Conservation (phyloP, 1,140 invertebrate genomes). For the Megalonaias nervosa region DNA sequence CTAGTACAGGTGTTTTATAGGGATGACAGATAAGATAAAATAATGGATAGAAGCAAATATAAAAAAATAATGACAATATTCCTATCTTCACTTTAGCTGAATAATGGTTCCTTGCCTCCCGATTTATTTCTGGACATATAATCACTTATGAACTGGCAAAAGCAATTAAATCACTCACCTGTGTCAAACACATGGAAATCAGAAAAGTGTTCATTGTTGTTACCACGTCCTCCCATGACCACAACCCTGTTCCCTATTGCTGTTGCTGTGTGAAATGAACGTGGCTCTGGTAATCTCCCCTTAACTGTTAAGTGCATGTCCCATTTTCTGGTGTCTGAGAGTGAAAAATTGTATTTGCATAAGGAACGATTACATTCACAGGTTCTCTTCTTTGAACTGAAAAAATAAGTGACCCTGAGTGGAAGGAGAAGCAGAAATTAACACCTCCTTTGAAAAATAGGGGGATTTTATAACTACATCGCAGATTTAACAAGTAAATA, state of each 20-base stretch:
- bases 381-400: background rate
- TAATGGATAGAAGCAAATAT: background rate
- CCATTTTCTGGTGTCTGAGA: slow-evolving; percentile 65
- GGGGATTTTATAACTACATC: too few species aligned
- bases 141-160: background rate
- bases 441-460: too few species aligned
- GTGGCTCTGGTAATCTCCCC: slow-evolving; percentile 56
- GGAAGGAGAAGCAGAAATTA: too few species aligned
- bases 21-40: background rate
- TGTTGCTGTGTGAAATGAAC: slow-evolving; percentile 65
- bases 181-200: slow-evolving; percentile 66
- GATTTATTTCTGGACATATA: background rate
- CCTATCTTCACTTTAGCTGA: background rate
- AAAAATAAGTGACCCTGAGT: too few species aligned
- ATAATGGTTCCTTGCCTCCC: background rate
- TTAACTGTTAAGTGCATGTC: slow-evolving; percentile 43
- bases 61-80: background rate
- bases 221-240: slow-evolving; percentile 62
- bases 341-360: background rate
- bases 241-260: slow-evolving; percentile 59
- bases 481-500: too few species aligned
- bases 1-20: too few species aligned
- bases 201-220: slow-evolving; percentile 59
- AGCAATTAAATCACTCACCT: slow-evolving; percentile 44
- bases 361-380: background rate